Conservation (phyloP, 2,888 invertebrate genomes). For the Anorthoa munda region DNA sequence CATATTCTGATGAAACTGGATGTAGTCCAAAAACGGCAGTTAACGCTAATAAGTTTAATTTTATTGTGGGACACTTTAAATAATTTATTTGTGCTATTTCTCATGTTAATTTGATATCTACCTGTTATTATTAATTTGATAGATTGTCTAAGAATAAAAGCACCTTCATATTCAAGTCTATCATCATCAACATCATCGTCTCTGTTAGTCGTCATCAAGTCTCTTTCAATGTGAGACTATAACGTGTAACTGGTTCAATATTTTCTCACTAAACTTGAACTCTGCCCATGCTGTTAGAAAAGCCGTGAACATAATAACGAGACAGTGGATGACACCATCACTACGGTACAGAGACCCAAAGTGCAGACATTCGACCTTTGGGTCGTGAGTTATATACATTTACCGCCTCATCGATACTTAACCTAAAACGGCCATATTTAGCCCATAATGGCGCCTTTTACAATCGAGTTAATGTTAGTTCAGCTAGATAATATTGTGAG, state of each 20-base stretch:
- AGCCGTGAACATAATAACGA: slow-evolving; percentile 34
- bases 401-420: slow-evolving; percentile 46
- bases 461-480: slow-evolving; percentile 29
- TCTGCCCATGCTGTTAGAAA: slow-evolving; percentile 10
- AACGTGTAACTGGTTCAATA: background rate
- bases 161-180: too few relatives aligned
- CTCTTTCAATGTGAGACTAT: too few relatives aligned
- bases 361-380: slow-evolving; percentile 52
- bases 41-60: too few relatives aligned
- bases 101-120: too few relatives aligned
- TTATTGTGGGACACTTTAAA: too few relatives aligned
- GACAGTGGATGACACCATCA: slow-evolving; percentile 51
- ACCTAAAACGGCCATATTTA: slow-evolving; percentile 59
- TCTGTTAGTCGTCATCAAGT: too few relatives aligned
- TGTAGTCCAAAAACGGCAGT: too few relatives aligned
- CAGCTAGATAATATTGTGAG: background rate
- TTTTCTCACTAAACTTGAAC: background rate
- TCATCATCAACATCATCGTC: too few relatives aligned
- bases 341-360: slow-evolving; percentile 30
- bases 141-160: too few relatives aligned
- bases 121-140: too few relatives aligned
- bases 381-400: slow-evolving; percentile 49
- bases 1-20: background rate
- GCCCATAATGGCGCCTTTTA: slow-evolving; percentile 39
- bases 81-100: too few relatives aligned